A percentile compares a stretch with the other conserved stretches of the same genome.
phyloP scores from a whole-genome alignment of 1,140 invertebrate genomes.

The Tetramorium parvispinum region DNA sequence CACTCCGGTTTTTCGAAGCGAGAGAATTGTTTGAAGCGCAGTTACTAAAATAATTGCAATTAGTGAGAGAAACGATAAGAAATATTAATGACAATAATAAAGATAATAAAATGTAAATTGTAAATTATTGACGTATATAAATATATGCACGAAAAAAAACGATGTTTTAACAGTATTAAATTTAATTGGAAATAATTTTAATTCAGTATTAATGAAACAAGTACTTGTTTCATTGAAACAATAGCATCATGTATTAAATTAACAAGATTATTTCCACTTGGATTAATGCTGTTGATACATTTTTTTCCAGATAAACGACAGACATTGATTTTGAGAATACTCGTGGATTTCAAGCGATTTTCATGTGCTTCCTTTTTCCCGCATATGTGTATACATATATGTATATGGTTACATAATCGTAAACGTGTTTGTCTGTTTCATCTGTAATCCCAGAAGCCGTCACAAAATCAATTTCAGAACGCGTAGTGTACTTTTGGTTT shows the following conservation, averaged over 20 bases:
- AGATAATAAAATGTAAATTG: background rate
- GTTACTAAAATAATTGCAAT: background rate
- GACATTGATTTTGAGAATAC: background rate
- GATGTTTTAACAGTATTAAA: background rate
- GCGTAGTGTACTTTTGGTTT: slow-evolving; percentile 51
- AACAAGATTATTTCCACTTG: background rate
- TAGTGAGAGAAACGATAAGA: background rate
- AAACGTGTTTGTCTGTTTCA: background rate
- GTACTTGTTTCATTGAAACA: background rate
- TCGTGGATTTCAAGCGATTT: background rate
- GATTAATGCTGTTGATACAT: background rate
- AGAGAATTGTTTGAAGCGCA: background rate
- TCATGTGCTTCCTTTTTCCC: background rate
- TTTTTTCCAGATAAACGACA: background rate
- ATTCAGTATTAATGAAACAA: background rate
- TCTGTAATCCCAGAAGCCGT: slow-evolving; percentile 18
- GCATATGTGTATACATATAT: background rate
- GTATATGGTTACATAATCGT: background rate
- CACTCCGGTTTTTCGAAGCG: background rate
- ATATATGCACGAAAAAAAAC: background rate
- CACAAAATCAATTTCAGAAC: slow-evolving; percentile 53
- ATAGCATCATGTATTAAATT: background rate
- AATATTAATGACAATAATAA: background rate
- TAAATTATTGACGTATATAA: background rate
- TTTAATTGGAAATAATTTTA: background rate